Base-by-base conservation (phyloP, 2,888 invertebrate genomes). In the Aethes cnicana region DNA sequence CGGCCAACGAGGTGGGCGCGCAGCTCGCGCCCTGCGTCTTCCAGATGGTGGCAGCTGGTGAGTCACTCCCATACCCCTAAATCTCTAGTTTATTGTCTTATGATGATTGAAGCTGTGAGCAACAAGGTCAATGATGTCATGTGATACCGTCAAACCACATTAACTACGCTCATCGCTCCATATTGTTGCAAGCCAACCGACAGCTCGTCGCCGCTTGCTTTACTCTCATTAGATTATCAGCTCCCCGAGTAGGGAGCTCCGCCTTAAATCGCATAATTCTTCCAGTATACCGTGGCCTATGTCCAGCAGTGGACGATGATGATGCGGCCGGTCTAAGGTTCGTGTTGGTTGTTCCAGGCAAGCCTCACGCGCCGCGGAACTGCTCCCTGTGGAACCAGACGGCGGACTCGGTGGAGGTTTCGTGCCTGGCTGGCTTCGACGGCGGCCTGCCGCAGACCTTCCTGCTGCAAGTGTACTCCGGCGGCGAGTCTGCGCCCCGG, bases 11-110 rank as follows among this genome's bases (percentile, higher is more conserved):
- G 66, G 95, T 97, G 50, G 97, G 97, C 58, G 90, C 94, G 49
- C 97, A 97, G 79, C 87, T 93, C 61, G 92, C 93, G 61, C 96
- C 97, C 7, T 97, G 97, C 77, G 92, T 96, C 72, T 96, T 96
- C 84, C 96, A 96, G 83, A 94, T 97, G 77, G 96, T 97, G 28
- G 93, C 96, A 44, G 97, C 97, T 66, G 96, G 97, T 96, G 77
- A 90, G 90, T 75, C 6, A n/a, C 41, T 30, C 12, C 6, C 6
- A 35, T 37, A 21, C 16, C 1, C 2, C 6, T 4, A 18, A 6
- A 20, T 25, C 7, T 12, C n/a, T 12, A 14, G 30, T n/a, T 6
- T 14, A 2, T 21, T 2, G 44, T 16, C n/a, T n/a, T n/a, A n/a
- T n/a, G n/a, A n/a, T n/a, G n/a, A n/a, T n/a, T n/a, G n/a, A n/a